Conservation (phyloP, 2,113 vertebrate species). For the Vulpes ferrilata region DNA sequence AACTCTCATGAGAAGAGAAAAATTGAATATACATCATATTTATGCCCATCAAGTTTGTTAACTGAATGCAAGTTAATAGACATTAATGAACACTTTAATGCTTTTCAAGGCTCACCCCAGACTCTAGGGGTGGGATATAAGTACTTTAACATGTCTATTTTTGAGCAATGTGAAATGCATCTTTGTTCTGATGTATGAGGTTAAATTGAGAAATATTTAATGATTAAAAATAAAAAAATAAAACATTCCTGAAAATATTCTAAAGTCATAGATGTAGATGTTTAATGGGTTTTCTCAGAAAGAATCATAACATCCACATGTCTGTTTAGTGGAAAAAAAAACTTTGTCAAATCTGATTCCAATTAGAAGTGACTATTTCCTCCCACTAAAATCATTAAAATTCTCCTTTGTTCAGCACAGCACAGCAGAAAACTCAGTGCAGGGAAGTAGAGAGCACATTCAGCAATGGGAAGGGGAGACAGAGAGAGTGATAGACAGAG, state of each 20-base stretch:
- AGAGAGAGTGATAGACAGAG: background rate
- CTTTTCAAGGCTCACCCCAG: background rate
- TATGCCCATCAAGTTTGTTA: background rate
- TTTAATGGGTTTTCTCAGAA: background rate
- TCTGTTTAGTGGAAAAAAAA: conserved; percentile 35
- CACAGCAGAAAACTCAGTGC: background rate
- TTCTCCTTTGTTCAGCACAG: background rate
- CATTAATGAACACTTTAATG: background rate
- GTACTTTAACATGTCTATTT: background rate
- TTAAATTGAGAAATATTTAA: background rate
- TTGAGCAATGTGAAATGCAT: background rate
- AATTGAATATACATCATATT: background rate
- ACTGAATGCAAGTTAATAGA: background rate
- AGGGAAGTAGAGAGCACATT: background rate
- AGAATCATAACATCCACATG: background rate
- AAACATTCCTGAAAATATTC: background rate
- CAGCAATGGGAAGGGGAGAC: accelerated
- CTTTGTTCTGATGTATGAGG: background rate
- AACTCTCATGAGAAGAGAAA: background rate
- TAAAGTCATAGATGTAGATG: background rate
- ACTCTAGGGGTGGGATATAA: background rate
- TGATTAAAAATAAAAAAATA: background rate
- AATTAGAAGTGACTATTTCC: conserved; percentile 42
- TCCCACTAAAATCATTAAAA: background rate
- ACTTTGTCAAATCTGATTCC: background rate